Base-by-base conservation (phyloP, 2,113 vertebrate species). In the Chloropsis hardwickii region DNA sequence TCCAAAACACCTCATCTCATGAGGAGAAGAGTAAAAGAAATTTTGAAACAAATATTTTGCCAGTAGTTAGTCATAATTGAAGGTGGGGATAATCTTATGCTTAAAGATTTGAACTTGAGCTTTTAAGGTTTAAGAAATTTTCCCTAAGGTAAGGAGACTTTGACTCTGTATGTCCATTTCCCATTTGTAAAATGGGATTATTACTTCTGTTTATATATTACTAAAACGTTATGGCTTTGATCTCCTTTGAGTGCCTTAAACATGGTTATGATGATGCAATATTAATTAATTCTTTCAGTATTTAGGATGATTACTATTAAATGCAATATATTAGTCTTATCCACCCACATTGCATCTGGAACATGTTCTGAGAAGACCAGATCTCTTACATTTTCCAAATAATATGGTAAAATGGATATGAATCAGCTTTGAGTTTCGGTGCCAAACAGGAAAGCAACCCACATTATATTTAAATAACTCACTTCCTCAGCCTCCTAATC, bases 381-480 rank as follows among this genome's bases (percentile, higher is more conserved):
- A 66, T 74, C 47, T 95, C 85, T 83, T 67, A 51, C 71, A 81
- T 86, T 81, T 73, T 92, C 69, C 71, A 86, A 94, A 64, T 60
- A 92, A 40, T 77, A 92, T 94, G 67, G 90, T 56, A 92, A 54
- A 51, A 83, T 92, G 92, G 79, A 62, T 93, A 83, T 88, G 92
- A 88, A 90, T 95, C 92, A 96, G 76, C 85, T 90, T 83, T 78
- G 65, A 90, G 64, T 23, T 93, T 93, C 28, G 17, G n/a, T 86
- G 88, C 95, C 96, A 96, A 90, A 81, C 79, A 96, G 94, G 94
- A 97, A 94, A 86, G 61, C 57, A 94, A 64, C 67, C 35, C n/a
- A 7, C 82, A 70, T 93, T 92, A 83, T 88, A 83, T 88, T 86
- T 94, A 86, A 94, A 79, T 94, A 94, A 88, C 67, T 92, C 85